These are phyloP conservation scores for Entomobrya multifasciata DNA, from an alignment of 2,888 invertebrate species.

Conservation along the genomic window DNA sequence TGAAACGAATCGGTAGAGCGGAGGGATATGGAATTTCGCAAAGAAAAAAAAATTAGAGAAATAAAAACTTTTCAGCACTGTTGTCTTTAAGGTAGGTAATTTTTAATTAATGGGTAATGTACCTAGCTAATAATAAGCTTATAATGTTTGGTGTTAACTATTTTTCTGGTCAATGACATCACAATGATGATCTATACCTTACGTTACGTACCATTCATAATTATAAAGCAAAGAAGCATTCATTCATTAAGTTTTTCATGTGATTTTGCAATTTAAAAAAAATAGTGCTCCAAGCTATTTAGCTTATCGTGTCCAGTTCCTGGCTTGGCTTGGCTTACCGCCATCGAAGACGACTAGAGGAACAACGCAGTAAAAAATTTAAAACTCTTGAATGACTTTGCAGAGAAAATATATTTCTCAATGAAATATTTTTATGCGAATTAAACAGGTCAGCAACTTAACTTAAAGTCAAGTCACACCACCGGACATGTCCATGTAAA, in stretches of 20 bases:
- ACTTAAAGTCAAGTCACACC: too few relatives aligned
- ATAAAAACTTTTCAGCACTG: slow-evolving; percentile 25
- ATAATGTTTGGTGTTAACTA: slow-evolving; percentile 35
- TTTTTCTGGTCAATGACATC: slow-evolving; percentile 68
- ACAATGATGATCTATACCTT: too few relatives aligned
- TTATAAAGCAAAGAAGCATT: neutral
- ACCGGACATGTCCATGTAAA: too few relatives aligned
- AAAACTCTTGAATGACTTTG: too few relatives aligned
- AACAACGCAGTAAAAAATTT: neutral
- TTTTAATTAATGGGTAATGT: neutral
- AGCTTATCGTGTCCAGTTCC: slow-evolving; percentile 13
- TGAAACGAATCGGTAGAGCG: too few relatives aligned
- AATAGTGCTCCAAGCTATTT: slow-evolving; percentile 12
- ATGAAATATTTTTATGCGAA: slow-evolving; percentile 21
- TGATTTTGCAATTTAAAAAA: neutral
- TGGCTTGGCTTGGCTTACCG: neutral
- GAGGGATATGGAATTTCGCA: slow-evolving; percentile 66
- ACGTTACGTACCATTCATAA: too few relatives aligned
- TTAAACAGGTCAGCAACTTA: neutral
- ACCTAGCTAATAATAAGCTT: neutral
- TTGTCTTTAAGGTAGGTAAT: neutral
- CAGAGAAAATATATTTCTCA: slow-evolving; percentile 7
- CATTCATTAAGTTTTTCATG: neutral
- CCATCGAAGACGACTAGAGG: too few relatives aligned
- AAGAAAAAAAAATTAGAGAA: too few relatives aligned